Conservation (phyloP, 2,113 vertebrate genomes). For the Microcebus tavaratra region DNA sequence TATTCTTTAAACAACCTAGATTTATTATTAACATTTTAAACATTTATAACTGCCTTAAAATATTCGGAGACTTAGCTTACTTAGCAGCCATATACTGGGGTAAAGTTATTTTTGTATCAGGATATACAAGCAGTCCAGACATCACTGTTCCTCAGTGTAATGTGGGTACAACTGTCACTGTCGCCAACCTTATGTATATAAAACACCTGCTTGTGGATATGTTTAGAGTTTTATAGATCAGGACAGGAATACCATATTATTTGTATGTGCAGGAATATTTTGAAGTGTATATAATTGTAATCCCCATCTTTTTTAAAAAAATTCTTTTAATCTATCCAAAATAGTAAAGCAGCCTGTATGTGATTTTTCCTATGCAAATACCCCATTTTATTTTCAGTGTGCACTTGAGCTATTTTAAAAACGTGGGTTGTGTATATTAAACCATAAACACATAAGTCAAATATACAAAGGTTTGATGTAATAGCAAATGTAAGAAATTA, state of each 20-base stretch:
- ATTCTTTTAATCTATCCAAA: not conserved
- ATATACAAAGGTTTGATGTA: conserved; percentile 59
- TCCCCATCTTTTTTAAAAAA: conserved; percentile 43
- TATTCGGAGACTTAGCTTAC: conserved; percentile 76
- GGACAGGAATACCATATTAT: not conserved
- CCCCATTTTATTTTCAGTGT: conserved; percentile 42
- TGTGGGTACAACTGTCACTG: not conserved
- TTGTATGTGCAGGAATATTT: conserved; percentile 21
- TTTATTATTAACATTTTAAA: conserved; percentile 88
- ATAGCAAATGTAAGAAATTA: conserved; percentile 69
- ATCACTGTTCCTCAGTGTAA: conserved; percentile 1
- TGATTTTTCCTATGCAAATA: conserved; percentile 21
- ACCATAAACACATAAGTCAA: conserved; percentile 47
- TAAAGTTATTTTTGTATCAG: conserved; percentile 71
- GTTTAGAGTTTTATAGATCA: not conserved
- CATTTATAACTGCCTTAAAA: conserved; percentile 85
- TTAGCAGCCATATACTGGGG: conserved; percentile 68
- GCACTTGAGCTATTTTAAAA: conserved; percentile 40
- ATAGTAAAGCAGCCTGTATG: not conserved
- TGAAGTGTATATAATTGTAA: conserved; percentile 54
- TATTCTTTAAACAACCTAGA: conserved; percentile 87
- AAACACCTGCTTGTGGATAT: conserved; percentile 34
- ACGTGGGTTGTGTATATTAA: conserved; percentile 4
- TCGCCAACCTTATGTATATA: not conserved
- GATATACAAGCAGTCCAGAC: not conserved